Percentiles rank a stretch among this genome's conserved stretches.
phyloP scores from a whole-genome alignment of 2,888 invertebrate genomes.

The Carterocephalus palaemon region DNA sequence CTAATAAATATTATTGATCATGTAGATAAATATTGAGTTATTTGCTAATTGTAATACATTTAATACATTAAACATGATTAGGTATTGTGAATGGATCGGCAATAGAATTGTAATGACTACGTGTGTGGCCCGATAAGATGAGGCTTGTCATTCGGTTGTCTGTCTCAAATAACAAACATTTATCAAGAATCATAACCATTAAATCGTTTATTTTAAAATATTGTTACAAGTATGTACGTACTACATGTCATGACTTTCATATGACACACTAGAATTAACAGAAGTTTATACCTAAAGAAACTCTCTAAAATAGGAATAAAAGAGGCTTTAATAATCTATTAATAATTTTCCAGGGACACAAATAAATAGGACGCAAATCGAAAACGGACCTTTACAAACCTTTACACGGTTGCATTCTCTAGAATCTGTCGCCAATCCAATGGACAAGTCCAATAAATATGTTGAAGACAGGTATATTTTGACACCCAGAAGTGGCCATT shows the following conservation, averaged over 20 bases:
- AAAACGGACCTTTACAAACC: slow-evolving; percentile 3
- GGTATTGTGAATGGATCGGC: slow-evolving; percentile 7
- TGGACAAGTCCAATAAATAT: slow-evolving; percentile 38
- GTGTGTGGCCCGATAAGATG: slow-evolving; percentile 35
- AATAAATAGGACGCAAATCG: no score
- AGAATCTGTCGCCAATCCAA: slow-evolving; percentile 33
- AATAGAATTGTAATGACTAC: slow-evolving; percentile 26
- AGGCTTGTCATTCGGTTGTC: slow-evolving; percentile 27
- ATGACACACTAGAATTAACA: no score
- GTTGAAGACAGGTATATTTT: slow-evolving; percentile 38
- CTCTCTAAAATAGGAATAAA: no score
- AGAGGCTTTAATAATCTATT: no score
- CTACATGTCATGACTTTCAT: no score
- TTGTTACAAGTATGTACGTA: no score
- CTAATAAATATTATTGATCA: slow-evolving; percentile 21
- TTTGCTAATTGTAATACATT: slow-evolving; percentile 17
- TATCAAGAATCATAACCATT: slow-evolving; percentile 6
- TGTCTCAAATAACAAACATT: slow-evolving; percentile 24
- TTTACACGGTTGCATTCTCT: slow-evolving; percentile 27
- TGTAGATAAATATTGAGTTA: slow-evolving; percentile 11
- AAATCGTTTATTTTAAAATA: neutral
- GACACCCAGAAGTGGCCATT: slow-evolving; percentile 36
- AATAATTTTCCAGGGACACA: neutral
- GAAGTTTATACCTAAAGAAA: no score
- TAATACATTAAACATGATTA: slow-evolving; percentile 16